phyloP scores from a whole-genome alignment of 2,888 invertebrate genomes.

The Seira musarum region DNA sequence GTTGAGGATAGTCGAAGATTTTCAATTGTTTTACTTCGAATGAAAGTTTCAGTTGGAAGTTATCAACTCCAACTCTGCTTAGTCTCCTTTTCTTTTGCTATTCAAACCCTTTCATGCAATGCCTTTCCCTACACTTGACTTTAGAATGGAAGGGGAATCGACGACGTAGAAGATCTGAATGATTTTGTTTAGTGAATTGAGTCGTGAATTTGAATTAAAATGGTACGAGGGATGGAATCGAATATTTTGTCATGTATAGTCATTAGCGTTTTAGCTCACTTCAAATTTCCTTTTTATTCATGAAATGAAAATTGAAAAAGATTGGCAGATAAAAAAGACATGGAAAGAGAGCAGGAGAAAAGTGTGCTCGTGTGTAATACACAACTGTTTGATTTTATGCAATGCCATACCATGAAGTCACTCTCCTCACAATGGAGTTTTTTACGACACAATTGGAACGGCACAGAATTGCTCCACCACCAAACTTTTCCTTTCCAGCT shows the following conservation, averaged over 20 bases:
- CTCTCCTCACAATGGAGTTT: too few species aligned
- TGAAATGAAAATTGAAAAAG: constrained; percentile 31
- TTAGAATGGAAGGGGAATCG: not conserved
- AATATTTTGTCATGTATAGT: not conserved
- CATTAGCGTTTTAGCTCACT: constrained; percentile 16
- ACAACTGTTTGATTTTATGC: not conserved
- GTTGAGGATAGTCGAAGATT: too few species aligned
- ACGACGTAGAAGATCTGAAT: not conserved
- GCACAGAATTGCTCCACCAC: not conserved
- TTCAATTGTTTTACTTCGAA: too few species aligned
- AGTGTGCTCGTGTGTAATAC: not conserved
- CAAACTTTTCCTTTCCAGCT: constrained; percentile 29
- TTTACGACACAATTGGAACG: constrained; percentile 23
- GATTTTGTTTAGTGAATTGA: constrained; percentile 32
- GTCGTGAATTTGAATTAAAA: constrained; percentile 6
- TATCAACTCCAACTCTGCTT: too few species aligned
- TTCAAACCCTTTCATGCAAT: too few species aligned
- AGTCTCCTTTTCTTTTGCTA: too few species aligned
- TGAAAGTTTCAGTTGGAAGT: too few species aligned
- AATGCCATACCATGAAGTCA: too few species aligned
- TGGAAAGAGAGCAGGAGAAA: not conserved
- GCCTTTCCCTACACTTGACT: not conserved
- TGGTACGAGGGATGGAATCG: not conserved
- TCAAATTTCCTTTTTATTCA: constrained; percentile 6
- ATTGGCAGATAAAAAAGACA: constrained; percentile 7